A percentile compares a stretch with the other conserved stretches of the same genome.
phyloP scores from a whole-genome alignment of 1,140 invertebrate genomes.

The Latrodectus geometricus region DNA sequence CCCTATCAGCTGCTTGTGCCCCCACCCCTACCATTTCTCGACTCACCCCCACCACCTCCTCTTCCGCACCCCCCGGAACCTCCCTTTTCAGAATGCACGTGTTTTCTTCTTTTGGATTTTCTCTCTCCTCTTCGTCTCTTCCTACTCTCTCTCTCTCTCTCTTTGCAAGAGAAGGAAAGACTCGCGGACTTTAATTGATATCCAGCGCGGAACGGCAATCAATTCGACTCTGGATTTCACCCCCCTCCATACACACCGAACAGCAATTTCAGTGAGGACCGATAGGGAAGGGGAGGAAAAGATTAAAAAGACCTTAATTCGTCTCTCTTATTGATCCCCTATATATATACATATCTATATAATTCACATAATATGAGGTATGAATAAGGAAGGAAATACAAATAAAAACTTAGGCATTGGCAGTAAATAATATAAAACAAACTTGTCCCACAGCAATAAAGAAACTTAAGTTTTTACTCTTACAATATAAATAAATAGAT shows the following conservation, averaged over 20 bases:
- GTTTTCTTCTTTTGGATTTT: slow-evolving; percentile 60
- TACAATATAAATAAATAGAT: too few relatives aligned
- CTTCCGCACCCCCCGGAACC: slow-evolving; percentile 4
- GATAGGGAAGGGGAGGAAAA: slow-evolving; percentile 24
- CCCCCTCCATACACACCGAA: neutral
- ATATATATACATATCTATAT: slow-evolving; percentile 45
- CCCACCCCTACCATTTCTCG: neutral
- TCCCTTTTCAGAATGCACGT: slow-evolving; percentile 60
- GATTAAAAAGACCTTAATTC: slow-evolving; percentile 62
- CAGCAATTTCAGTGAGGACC: slow-evolving; percentile 45
- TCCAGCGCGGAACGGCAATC: slow-evolving; percentile 57
- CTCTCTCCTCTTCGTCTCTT: slow-evolving; percentile 38
- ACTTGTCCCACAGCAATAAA: too few relatives aligned
- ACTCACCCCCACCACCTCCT: slow-evolving; percentile 12
- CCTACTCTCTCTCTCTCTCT: slow-evolving; percentile 42
- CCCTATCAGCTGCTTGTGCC: slow-evolving; percentile 56
- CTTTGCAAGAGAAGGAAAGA: neutral
- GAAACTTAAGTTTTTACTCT: too few relatives aligned
- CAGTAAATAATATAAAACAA: too few relatives aligned
- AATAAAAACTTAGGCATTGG: too few relatives aligned
- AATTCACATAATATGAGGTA: too few relatives aligned
- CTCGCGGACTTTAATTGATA: slow-evolving; percentile 56
- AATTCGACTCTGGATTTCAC: slow-evolving; percentile 23
- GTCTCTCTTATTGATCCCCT: slow-evolving; percentile 55
- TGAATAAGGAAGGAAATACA: too few relatives aligned